Base-by-base conservation (phyloP, 2,113 vertebrate genomes). In the Tympanuchus pallidicinctus region DNA sequence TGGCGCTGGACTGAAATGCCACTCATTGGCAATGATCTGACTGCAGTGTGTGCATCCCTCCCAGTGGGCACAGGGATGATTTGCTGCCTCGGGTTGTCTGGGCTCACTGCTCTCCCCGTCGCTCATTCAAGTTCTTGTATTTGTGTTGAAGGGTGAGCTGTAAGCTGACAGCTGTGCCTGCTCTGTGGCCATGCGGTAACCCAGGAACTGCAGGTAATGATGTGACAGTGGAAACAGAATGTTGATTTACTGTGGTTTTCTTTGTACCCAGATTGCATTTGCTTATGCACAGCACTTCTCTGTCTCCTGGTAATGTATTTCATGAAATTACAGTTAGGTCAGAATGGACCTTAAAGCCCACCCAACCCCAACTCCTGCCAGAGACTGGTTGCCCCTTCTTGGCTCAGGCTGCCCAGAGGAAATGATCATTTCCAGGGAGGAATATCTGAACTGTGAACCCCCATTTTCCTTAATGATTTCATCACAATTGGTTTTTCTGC, bases 81-180 rank as follows among this genome's bases (percentile, higher is more conserved):
- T 48, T 24, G 19, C n/a, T 66, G 13, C 61, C 52, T 42, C 56
- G n/a, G 16, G 36, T 15, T 52, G n/a, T 52, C 1, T 0, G 25
- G 4, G 6, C 20, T 43, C 28, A 45, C 13, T 65, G 25, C 69
- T 13, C 19, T 87, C 34, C 27, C 54, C 28, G 30, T 10, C 24
- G 8, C 61, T 32, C 59, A 47, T 20, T n/a, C 25, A 27, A 3
- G 45, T 16, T 67, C 60, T 82, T 25, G 54, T 47, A 8, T 67
- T n/a, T 59, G 40, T 59, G 19, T 30, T 22, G 42, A 16, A 57
- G 0, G 47, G 1, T 12, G 61, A 81, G 32, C 24, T 34, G 24
- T 11, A 16, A 61, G 36, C 50, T 0, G 67, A 48, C 19, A 1
- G 3, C 25, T 0, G 0, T 7, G 61, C 38, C 32, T 86, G 0